Base-by-base conservation (phyloP, 2,888 invertebrate genomes). In the Drosophila fungiperda region DNA sequence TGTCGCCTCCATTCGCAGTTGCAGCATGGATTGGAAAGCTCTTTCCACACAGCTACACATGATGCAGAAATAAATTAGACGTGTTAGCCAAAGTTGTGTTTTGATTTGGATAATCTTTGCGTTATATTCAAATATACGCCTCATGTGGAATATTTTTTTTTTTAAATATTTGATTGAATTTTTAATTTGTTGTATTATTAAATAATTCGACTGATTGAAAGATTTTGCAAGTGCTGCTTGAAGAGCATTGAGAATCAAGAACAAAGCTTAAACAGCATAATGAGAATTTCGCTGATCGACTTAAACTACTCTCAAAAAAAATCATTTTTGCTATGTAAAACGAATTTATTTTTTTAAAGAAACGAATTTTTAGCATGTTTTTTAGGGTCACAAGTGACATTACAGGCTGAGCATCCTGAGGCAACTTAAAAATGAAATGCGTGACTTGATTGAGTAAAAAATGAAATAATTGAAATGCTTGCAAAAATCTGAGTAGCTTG, bases 21-120 rank as follows among this genome's bases (percentile, higher is more conserved):
- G 65, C 35, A 48, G 1, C 26, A 26, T 20, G 0, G 50, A 33
- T 7, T 48, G 29, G 3, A 76, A 1, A 0, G 54, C 66, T 5
- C 15, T 40, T n/a, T 54, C 36, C 59, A 76, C 8, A 42, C 71
- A 70, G 17, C 33, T 23, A 0, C 66, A 9, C 12, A 76, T 2
- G 35, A 67, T 71, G 0, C 57, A 17, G 1, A 53, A 6, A 11
- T 48, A 33, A 48, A 62, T 33, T 35, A 62, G 4, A 11, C 23
- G 29, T 6, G 55, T 36, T 12, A 59, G 40, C 40, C 61, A 62
- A 2, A 26, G 20, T 17, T 45, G 23, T 9, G 17, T 4, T 35
- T 8, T 35, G 11, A 11, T 1, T 23, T 23, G 8, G 8, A 8
- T 20, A 12, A 20, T 4, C 2, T 33, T 35, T 23, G 9, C 12